Percentiles rank a stretch among this genome's conserved stretches.
Evolutionary conservation across 2,888 invertebrate species (phyloP).

Genomic region (Ennomos fuscantarius): DNA sequence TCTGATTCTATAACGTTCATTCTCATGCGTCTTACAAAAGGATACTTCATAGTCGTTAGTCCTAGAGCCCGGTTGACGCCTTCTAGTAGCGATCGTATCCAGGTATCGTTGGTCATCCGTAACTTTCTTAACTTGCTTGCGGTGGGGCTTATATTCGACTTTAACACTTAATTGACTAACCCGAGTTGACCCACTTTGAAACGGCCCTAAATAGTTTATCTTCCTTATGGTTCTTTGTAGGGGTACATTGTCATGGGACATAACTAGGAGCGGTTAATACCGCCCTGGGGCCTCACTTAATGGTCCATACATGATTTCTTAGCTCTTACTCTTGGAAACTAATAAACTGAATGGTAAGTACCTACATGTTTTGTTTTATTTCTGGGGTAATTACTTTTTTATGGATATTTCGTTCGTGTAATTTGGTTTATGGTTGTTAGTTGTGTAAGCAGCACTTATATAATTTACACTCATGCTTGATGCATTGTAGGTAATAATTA

Average conservation of each 20-base stretch:
- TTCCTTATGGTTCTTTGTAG: constrained; percentile 16
- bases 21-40: no score
- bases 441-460: no score
- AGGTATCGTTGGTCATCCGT: no score
- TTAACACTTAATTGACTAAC: constrained; percentile 24
- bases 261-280: constrained; percentile 19
- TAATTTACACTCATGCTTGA: no score
- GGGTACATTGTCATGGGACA: constrained; percentile 14
- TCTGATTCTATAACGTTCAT: no score
- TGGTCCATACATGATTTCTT: constrained; percentile 14
- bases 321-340: constrained; percentile 6
- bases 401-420: constrained; percentile 14
- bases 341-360: constrained; percentile 18
- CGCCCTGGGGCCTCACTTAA: constrained; percentile 9
- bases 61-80: no score
- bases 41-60: no score
- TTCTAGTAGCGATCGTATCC: no score
- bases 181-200: constrained; percentile 36
- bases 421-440: constrained; percentile 14
- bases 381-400: constrained; percentile 18
- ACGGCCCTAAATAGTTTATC: constrained; percentile 29
- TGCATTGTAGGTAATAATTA: no score
- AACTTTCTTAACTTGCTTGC: no score
- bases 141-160: no score
- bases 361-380: constrained; percentile 17